phyloP scores from a whole-genome alignment of 2,113 vertebrate species.

The Dascyllus trimaculatus region DNA sequence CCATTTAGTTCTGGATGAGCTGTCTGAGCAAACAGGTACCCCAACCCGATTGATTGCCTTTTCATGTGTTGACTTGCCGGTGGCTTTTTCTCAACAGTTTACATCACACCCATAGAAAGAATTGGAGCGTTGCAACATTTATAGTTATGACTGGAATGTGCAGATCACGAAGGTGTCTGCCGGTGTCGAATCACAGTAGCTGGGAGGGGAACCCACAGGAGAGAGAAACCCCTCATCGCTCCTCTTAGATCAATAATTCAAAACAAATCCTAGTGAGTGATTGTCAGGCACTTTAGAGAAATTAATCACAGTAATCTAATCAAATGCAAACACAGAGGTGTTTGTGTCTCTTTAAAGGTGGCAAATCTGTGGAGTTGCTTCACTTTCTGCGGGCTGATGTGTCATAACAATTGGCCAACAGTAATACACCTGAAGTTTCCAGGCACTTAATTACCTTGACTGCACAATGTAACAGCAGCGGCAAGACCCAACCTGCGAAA shows the following conservation, averaged over 20 bases:
- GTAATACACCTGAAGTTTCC: conserved; percentile 10
- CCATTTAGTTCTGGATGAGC: not conserved
- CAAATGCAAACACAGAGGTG: not conserved
- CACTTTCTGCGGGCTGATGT: not conserved
- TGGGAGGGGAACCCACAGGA: conserved; percentile 25
- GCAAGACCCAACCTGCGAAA: conserved; percentile 66
- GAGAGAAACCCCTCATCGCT: not conserved
- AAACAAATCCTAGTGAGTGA: conserved; percentile 1
- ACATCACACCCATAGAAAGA: conserved; percentile 40
- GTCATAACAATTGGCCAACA: conserved; percentile 22
- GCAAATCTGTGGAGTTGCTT: not conserved
- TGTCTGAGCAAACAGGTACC: conserved; percentile 7
- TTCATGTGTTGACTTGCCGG: conserved; percentile 73
- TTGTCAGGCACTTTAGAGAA: not conserved
- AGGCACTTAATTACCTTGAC: not conserved
- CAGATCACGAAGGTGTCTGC: conserved; percentile 54
- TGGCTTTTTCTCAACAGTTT: too few species aligned
- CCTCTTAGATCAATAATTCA: conserved; percentile 13
- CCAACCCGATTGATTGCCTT: not conserved
- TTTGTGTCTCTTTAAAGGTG: not conserved
- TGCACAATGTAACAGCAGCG: conserved; percentile 5
- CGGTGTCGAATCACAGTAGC: conserved; percentile 58
- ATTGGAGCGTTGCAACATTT: conserved; percentile 66
- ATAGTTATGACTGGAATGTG: conserved; percentile 82
- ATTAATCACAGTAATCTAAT: not conserved